A percentile compares a stretch with the other conserved stretches of the same genome.
Evolutionary conservation across 2,888 invertebrate genomes (phyloP).

Genomic region (Trissolcus japonicus): DNA sequence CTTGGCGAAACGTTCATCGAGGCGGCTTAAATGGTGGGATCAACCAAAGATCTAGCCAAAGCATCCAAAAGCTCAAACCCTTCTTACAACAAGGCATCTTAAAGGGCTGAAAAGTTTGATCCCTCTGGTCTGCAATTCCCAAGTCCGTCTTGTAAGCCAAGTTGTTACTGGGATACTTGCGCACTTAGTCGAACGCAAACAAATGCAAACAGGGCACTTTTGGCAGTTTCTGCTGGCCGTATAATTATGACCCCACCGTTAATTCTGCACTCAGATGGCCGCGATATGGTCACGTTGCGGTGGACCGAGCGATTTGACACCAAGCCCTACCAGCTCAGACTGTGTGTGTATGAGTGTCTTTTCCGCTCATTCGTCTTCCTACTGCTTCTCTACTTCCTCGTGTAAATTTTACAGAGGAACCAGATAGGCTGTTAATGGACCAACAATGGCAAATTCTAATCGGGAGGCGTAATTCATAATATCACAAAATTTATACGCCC

Average conservation of each 20-base stretch:
- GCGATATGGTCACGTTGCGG: constrained; percentile 71
- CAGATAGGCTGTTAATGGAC: constrained; percentile 38
- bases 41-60: constrained; percentile 59
- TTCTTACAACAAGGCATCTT: constrained; percentile 40
- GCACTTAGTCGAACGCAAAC: constrained; percentile 43
- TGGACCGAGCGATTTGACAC: constrained; percentile 71
- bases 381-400: constrained; percentile 35
- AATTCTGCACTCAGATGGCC: constrained; percentile 65
- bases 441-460: constrained; percentile 34
- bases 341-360: constrained; percentile 17
- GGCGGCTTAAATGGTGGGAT: constrained; percentile 58
- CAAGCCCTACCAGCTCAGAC: constrained; percentile 32
- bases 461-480: constrained; percentile 19
- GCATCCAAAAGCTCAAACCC: constrained; percentile 50
- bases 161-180: constrained; percentile 40
- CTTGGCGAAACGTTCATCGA: constrained; percentile 52
- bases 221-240: constrained; percentile 56
- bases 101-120: constrained; percentile 62
- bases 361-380: constrained; percentile 36
- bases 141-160: constrained; percentile 52
- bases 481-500: not conserved
- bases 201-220: constrained; percentile 23
- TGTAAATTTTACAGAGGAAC: constrained; percentile 38
- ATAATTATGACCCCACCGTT: constrained; percentile 65
- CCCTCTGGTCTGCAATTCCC: constrained; percentile 57